Conservation (phyloP, 1,140 invertebrate genomes). For the Pseudomyrmex gracilis region DNA sequence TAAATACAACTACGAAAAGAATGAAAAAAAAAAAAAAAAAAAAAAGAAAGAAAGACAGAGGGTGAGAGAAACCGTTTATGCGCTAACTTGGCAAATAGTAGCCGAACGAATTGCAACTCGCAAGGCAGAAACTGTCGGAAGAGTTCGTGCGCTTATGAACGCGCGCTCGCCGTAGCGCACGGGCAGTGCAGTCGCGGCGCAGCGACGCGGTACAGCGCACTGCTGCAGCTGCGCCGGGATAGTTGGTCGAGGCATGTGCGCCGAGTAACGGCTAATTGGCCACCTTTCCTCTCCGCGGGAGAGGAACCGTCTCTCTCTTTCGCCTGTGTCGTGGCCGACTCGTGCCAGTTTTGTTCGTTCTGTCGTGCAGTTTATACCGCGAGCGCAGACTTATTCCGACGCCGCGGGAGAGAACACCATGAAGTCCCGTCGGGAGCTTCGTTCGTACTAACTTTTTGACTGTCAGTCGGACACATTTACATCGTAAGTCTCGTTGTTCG, state of each 20-base stretch:
- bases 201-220: slow-evolving; percentile 51
- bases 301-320: slow-evolving; percentile 75
- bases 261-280: slow-evolving; percentile 85
- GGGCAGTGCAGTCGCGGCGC: slow-evolving; percentile 43
- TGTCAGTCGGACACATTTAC: neutral
- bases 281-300: slow-evolving; percentile 81
- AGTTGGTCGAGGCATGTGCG: slow-evolving; percentile 73
- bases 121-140: slow-evolving; percentile 8
- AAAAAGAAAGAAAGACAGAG: too few species aligned
- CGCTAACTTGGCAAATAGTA: neutral
- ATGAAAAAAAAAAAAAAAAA: too few species aligned
- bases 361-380: slow-evolving; percentile 71
- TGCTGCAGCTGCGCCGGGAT: slow-evolving; percentile 61
- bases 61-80: too few species aligned
- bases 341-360: slow-evolving; percentile 81
- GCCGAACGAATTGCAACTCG: neutral
- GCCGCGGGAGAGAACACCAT: slow-evolving; percentile 35
- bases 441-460: slow-evolving; percentile 29
- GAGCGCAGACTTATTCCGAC: slow-evolving; percentile 34
- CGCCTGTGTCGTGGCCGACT: slow-evolving; percentile 73
- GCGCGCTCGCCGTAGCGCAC: slow-evolving; percentile 50
- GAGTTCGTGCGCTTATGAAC: slow-evolving; percentile 57
- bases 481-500: slow-evolving; percentile 5
- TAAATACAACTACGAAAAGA: too few species aligned
- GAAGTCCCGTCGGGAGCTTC: slow-evolving; percentile 24